Base-by-base conservation (phyloP, 2,797 vertebrate species). In the Gila robusta region DNA sequence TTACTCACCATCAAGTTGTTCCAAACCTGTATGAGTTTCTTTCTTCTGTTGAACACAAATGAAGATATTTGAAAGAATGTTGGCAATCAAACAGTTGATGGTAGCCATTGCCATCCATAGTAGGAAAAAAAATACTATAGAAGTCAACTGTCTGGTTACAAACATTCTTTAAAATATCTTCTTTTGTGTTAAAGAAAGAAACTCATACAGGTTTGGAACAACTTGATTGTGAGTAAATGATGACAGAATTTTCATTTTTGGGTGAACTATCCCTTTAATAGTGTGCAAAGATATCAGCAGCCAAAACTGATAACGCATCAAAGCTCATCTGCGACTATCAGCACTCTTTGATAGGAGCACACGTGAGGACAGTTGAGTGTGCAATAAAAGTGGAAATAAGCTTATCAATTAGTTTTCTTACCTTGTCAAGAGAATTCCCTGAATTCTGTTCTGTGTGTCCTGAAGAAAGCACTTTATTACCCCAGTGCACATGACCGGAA, bases 231-330 rank as follows among this genome's bases (percentile, higher is more conserved):
- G 52, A 21, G 19, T 21, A 54, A 21, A 54, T 54, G 2, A 21
- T 54, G 52, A 54, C 52, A 54, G 54, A 23, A 56, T 56, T 23
- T 56, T 9, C 2, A 23, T 59, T 59, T 59, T n/a, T 10, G 21
- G 8, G 54, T 11, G 54, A 59, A n/a, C 54, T 59, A 59, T 59
- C 54, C 54, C 54, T 59, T 59, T 23, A 23, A 49, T 49, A 71
- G 2, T n/a, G 6, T 44, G 16, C 14, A 49, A 69, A 35, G 32
- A 32, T 12, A 28, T 17, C 14, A 66, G 28, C n/a, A 73, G 37
- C 28, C 64, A 52, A 87, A 83, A 72, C 35, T 83, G 86, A 69
- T 77, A 85, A 83, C 54, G 82, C 39, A 86, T 79, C 49, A 87
- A 76, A 80, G 78, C 73, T 72, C 23, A 35, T 19, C 26, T 71